Evolutionary conservation across 2,113 vertebrate genomes (phyloP).

Genomic region (Gopherus evgoodei): DNA sequence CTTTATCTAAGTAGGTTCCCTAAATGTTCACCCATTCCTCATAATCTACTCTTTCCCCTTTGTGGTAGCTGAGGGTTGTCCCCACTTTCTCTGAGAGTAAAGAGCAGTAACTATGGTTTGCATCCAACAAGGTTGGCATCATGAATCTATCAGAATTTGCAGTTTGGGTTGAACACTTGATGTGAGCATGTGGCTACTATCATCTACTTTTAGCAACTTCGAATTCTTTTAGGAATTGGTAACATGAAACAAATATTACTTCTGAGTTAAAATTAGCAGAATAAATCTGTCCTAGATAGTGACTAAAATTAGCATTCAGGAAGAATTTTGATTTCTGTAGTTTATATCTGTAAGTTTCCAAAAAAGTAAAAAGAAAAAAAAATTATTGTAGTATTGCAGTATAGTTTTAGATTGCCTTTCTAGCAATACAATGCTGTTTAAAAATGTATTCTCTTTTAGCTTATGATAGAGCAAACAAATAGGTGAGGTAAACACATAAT

Average conservation of each 20-base stretch:
- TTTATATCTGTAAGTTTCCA: neutral
- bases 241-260: neutral
- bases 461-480: neutral
- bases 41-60: neutral
- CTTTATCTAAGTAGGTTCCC: constrained; percentile 31
- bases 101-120: neutral
- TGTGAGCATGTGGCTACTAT: neutral
- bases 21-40: constrained; percentile 4
- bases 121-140: neutral
- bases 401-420: neutral
- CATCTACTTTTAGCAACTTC: neutral
- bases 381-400: neutral
- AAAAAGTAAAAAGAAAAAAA: neutral
- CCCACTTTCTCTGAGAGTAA: constrained; percentile 15
- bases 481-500: neutral
- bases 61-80: neutral
- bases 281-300: neutral
- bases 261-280: neutral
- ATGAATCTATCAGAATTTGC: neutral
- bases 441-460: neutral
- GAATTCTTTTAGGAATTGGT: neutral
- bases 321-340: neutral
- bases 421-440: neutral
- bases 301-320: neutral
- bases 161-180: neutral